Percentiles rank a stretch among this genome's conserved stretches.
These are phyloP conservation scores for Drosophila hydei DNA, from an alignment of 1,140 invertebrate species.

Conservation along the genomic window DNA sequence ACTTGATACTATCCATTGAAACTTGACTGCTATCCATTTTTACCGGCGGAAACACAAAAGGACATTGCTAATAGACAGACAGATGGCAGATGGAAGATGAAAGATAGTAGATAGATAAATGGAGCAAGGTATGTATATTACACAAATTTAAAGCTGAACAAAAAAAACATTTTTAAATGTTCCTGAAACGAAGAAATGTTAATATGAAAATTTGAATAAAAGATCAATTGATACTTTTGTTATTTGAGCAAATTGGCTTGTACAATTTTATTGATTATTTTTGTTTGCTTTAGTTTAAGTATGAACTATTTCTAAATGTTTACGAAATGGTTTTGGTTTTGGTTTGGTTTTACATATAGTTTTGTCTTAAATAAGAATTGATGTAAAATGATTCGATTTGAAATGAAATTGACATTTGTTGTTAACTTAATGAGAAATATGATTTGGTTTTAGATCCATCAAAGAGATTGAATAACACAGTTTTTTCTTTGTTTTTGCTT, in stretches of 20 bases:
- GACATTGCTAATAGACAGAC: too few species aligned
- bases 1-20: too few species aligned
- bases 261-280: slow-evolving; percentile 83
- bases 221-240: slow-evolving; percentile 56
- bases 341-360: slow-evolving; percentile 16
- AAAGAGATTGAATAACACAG: slow-evolving; percentile 80
- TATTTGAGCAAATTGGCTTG: slow-evolving; percentile 83
- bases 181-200: too few species aligned
- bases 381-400: slow-evolving; percentile 8
- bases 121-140: too few species aligned
- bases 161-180: too few species aligned
- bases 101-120: too few species aligned
- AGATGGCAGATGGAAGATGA: too few species aligned
- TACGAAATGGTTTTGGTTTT: slow-evolving; percentile 45
- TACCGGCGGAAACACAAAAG: too few species aligned
- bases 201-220: slow-evolving; percentile 8
- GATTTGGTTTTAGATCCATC: slow-evolving; percentile 69
- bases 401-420: slow-evolving; percentile 25
- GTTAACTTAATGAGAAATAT: slow-evolving; percentile 38
- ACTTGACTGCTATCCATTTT: too few species aligned
- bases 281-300: slow-evolving; percentile 43
- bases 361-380: slow-evolving; percentile 19
- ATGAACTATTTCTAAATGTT: slow-evolving; percentile 65
- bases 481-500: slow-evolving; percentile 38
- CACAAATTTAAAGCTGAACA: too few species aligned